Base-by-base conservation (phyloP, 2,797 vertebrate genomes). In the Microhierax caerulescens region DNA sequence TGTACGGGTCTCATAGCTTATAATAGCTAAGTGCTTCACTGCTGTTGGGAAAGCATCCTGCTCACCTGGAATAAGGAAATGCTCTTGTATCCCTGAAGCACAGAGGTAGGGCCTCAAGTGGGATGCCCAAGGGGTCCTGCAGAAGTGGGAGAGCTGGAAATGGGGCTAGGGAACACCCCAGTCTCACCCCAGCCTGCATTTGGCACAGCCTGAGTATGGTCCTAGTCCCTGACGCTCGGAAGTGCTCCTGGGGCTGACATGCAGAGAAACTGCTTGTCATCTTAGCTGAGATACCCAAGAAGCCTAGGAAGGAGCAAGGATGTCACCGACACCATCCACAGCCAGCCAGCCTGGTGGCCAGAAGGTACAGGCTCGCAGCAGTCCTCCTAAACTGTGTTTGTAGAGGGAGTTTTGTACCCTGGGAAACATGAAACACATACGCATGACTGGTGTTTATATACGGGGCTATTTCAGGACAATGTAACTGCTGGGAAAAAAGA, bases 391-490 rank as follows among this genome's bases (percentile, higher is more conserved):
- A 61, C 13, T 4, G 13, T 23, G 27, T 64, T 86, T 85, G 30
- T 37, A 92, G 43, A 57, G 41, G 10, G 28, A 88, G 24, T 84
- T 84, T 81, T 68, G 27, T 75, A 59, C 80, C 63, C 90, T 85
- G 85, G 67, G 92, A 89, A 93, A 81, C 56, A 18, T 0, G 1
- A 82, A 89, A 30, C 7, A 16, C 25, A 60, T 39, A 78, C 3
- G 4, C 69, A 43, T 48, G 67, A 48, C 34, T 43, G 56, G 41
- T 89, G 36, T 95, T 95, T 94, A 77, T 80, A 74, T 32, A 61
- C 4, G 8, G 53, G 81, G 84, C 88, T 94, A 78, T 93, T 96
- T 97, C 85, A 88, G 90, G 92, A 88, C 75, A 80, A 14, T 18
- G 13, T 56, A 91, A 88, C 82, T 80, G 67, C 77, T 85, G 69